phyloP scores from a whole-genome alignment of 2,113 vertebrate species.

The Pseudois nayaur region DNA sequence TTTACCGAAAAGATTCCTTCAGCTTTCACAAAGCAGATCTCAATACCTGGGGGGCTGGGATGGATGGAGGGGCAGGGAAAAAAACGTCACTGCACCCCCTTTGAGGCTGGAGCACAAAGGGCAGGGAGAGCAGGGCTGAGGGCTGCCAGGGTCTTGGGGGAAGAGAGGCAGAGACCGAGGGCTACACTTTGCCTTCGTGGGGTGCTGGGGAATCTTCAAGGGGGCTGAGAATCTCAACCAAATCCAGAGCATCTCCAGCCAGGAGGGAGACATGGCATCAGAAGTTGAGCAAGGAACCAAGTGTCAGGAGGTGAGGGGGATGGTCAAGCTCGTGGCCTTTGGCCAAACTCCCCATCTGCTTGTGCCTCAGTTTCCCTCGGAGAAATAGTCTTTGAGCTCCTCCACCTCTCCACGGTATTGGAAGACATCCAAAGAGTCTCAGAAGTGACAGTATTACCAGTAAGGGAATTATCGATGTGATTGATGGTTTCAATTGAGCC shows the following conservation, averaged over 20 bases:
- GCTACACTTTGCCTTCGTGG: background rate
- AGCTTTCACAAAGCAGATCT: background rate
- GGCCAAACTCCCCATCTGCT: background rate
- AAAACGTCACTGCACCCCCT: background rate
- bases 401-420: background rate
- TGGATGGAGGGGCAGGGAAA: background rate
- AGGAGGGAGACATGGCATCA: fast-evolving
- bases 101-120: background rate
- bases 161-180: background rate
- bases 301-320: background rate
- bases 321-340: background rate
- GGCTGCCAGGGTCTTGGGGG: background rate
- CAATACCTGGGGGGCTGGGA: background rate
- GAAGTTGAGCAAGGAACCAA: background rate
- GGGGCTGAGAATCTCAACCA: background rate
- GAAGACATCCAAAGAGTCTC: background rate
- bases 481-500: slow-evolving; percentile 52
- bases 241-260: background rate
- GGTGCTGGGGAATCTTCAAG: background rate
- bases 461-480: slow-evolving; percentile 50
- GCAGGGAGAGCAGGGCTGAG: background rate
- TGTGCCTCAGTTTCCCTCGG: background rate
- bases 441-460: slow-evolving; percentile 16
- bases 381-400: background rate
- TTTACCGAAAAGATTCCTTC: slow-evolving; percentile 3